Evolutionary conservation across 2,113 vertebrate species (phyloP), one percentile per base, ranked within the genome.

Genomic region (Cynopterus brachyotis): DNA sequence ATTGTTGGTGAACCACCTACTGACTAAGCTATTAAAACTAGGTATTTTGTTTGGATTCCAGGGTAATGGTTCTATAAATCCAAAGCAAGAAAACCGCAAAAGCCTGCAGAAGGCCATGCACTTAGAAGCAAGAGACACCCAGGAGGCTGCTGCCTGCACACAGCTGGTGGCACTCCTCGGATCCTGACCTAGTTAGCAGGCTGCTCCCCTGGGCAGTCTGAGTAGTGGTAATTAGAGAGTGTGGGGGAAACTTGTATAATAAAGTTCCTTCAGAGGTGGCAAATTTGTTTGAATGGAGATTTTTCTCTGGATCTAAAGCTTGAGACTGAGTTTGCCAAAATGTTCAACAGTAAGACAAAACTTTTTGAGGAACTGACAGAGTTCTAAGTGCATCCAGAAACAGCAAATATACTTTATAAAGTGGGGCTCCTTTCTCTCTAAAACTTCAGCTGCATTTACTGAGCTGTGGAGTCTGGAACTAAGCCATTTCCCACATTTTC

Each of bases 1-100:
- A 95, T 96, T 89, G 90, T 91, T 91, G 97, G 89, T 45, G 67
- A 95, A 97, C 95, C 42, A 6, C 89, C 93, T 57, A 57, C 94
- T 75, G 69, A 95, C 91, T 96, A 96, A 95, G 78, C 96, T 96
- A 78, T 92, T 95, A 97, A 94, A 96, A 97, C 42, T 73, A 96
- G 97, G 88, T 82, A 62, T 78, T 96, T 73, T 60, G 82, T 64
- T 83, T 95, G 91, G 81, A 96, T 69, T 0, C 30, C 85, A 78
- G 50, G 75, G 87, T 90, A 94, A 82, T 17, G 45, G 76, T 96
- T 97, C 47, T 95, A 95, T 97, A 96, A 6, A 22, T 94, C 93
- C 94, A 64, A 89, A 84, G 60, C 73, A 96, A 50, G 13, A 42
- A 82, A 92, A 79, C 0, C 73, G 26, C 42, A 89, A 89, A 93